A percentile compares a stretch with the other conserved stretches of the same genome.
phyloP scores from a whole-genome alignment of 2,113 vertebrate species.

The Heloderma charlesbogerti region DNA sequence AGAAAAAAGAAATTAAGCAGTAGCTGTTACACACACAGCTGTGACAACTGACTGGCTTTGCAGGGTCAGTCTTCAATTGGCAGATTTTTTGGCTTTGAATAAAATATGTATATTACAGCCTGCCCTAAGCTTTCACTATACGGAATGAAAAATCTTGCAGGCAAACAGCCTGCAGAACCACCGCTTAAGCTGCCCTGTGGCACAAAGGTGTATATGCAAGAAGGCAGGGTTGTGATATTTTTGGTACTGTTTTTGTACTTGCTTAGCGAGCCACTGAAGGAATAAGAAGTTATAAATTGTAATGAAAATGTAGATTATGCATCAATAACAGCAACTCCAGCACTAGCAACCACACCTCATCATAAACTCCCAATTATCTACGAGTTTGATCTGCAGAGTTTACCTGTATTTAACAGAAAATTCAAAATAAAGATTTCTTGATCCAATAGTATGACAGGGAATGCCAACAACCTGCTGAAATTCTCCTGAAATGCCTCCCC shows the following conservation, averaged over 20 bases:
- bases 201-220: too few species aligned
- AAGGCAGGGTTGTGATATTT: neutral
- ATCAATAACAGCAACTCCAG: neutral
- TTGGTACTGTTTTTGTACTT: neutral
- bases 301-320: neutral
- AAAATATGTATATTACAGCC: neutral
- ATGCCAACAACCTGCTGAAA: neutral
- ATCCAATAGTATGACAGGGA: neutral
- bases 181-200: neutral
- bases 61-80: neutral
- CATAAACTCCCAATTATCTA: neutral
- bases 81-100: neutral
- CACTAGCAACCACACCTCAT: neutral
- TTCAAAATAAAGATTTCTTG: neutral
- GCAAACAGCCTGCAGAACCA: neutral
- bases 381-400: neutral
- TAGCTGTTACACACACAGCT: neutral
- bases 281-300: neutral
- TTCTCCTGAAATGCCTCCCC: accelerated
- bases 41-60: neutral
- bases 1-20: neutral
- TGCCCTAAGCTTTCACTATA: neutral
- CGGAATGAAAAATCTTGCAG: neutral
- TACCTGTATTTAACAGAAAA: neutral
- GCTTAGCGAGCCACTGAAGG: neutral